Conservation (phyloP, 2,888 invertebrate genomes). For the Heliconius aoede region DNA sequence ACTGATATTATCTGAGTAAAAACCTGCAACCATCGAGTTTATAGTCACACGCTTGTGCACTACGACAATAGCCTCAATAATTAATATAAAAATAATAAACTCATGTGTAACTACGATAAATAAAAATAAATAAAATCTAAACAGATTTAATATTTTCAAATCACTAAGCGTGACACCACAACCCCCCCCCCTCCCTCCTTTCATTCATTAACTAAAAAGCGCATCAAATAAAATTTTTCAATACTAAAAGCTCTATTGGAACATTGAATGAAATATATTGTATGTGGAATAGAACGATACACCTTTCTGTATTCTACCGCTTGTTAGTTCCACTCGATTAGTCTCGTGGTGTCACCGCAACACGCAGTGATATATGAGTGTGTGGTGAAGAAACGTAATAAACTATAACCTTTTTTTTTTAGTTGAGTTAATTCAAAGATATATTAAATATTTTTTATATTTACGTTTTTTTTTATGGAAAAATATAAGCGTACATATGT, state of each 20-base stretch:
- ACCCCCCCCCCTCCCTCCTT: too few species aligned
- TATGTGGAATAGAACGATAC: conserved; percentile 26
- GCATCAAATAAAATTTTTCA: neutral
- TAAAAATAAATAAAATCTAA: too few species aligned
- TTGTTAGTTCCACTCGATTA: conserved; percentile 44
- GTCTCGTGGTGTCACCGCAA: conserved; percentile 38
- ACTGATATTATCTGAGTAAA: too few species aligned
- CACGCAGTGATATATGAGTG: conserved; percentile 35
- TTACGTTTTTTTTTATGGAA: neutral
- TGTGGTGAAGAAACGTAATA: conserved; percentile 37
- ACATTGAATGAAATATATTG: conserved; percentile 15
- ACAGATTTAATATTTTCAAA: too few species aligned
- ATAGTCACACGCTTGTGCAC: too few species aligned
- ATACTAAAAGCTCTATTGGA: conserved; percentile 16
- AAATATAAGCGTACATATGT: too few species aligned
- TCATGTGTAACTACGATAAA: neutral
- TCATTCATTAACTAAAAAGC: neutral
- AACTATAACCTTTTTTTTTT: conserved; percentile 28
- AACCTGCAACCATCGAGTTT: too few species aligned
- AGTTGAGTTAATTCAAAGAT: neutral
- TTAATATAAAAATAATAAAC: neutral
- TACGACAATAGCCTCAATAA: neutral
- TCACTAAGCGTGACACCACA: neutral
- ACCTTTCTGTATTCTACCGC: conserved; percentile 38
- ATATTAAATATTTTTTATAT: conserved; percentile 9